Percentiles rank a stretch among this genome's conserved stretches.
Conservation (phyloP, 2,888 invertebrate genomes). For the Zaprionus lineosus region DNA sequence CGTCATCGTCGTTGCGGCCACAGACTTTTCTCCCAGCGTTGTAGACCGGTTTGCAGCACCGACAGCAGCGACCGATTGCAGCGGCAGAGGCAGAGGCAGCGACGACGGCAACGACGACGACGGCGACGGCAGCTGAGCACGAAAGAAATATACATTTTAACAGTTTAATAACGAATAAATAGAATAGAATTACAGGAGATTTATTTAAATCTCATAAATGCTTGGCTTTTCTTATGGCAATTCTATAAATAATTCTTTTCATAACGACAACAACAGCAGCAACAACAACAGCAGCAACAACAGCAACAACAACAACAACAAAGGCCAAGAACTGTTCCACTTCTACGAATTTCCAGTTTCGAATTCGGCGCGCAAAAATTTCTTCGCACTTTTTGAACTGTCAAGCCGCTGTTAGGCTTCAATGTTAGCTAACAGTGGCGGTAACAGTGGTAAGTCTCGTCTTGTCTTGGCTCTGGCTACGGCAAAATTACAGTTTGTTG, state of each 20-base stretch:
- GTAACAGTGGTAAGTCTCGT: too few species aligned
- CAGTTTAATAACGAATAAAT: slow-evolving; percentile 8
- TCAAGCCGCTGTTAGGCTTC: slow-evolving; percentile 6
- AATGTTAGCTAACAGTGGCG: too few species aligned
- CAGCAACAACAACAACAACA: too few species aligned
- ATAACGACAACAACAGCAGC: too few species aligned
- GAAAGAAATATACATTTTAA: slow-evolving; percentile 12
- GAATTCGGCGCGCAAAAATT: slow-evolving; percentile 19
- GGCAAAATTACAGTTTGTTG: slow-evolving; percentile 8
- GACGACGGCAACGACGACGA: too few species aligned
- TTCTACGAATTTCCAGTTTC: too few species aligned
- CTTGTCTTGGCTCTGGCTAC: slow-evolving; percentile 5
- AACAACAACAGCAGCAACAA: too few species aligned
- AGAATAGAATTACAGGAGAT: background rate
- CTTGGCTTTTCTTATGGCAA: slow-evolving; percentile 7
- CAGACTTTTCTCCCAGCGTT: slow-evolving; percentile 57
- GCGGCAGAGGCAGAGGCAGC: slow-evolving; percentile 46
- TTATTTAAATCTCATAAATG: slow-evolving; percentile 1
- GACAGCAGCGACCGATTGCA: slow-evolving; percentile 68
- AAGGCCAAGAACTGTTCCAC: too few species aligned
- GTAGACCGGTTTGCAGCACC: slow-evolving; percentile 60
- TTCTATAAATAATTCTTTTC: too few species aligned
- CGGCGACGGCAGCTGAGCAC: slow-evolving; percentile 3
- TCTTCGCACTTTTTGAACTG: slow-evolving; percentile 12
- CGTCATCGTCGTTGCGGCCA: slow-evolving; percentile 3